Conservation (phyloP, 2,113 vertebrate genomes). For the Hemiprocne comata region DNA sequence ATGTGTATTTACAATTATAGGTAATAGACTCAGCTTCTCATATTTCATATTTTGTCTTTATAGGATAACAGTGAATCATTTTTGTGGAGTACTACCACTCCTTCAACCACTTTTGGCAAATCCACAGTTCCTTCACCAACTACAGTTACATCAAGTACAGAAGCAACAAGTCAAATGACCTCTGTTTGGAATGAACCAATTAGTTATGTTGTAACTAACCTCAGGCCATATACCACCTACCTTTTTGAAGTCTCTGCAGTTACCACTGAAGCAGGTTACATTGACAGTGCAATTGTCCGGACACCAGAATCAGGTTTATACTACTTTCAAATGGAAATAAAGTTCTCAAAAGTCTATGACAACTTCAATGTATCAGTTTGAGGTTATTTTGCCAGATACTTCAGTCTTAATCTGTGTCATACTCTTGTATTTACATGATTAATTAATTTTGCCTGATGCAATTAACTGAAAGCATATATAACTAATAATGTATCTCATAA, state of each 20-base stretch:
- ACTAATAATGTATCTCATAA: neutral
- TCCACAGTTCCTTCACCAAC: conserved; percentile 73
- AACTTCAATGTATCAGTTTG: neutral
- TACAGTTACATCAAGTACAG: conserved; percentile 61
- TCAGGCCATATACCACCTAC: conserved; percentile 92
- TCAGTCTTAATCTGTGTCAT: neutral
- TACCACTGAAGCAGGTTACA: conserved; percentile 92
- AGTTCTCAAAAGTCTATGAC: neutral
- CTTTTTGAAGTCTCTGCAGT: conserved; percentile 97
- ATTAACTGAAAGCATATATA: neutral
- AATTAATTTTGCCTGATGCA: neutral
- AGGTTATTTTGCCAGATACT: neutral
- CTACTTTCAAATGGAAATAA: neutral
- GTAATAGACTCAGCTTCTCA: neutral
- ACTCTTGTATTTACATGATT: neutral
- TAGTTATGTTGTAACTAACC: conserved; percentile 85
- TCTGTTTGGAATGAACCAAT: conserved; percentile 91
- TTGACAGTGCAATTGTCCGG: conserved; percentile 91
- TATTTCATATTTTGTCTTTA: conserved; percentile 19
- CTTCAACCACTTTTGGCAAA: conserved; percentile 74
- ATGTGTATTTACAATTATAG: neutral
- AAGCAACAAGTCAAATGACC: conserved; percentile 76
- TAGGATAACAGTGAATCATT: conserved; percentile 94
- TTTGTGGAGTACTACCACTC: conserved; percentile 89
- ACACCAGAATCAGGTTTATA: conserved; percentile 91